Conservation (phyloP, 2,888 invertebrate genomes). For the Chrysomela aeneicollis region DNA sequence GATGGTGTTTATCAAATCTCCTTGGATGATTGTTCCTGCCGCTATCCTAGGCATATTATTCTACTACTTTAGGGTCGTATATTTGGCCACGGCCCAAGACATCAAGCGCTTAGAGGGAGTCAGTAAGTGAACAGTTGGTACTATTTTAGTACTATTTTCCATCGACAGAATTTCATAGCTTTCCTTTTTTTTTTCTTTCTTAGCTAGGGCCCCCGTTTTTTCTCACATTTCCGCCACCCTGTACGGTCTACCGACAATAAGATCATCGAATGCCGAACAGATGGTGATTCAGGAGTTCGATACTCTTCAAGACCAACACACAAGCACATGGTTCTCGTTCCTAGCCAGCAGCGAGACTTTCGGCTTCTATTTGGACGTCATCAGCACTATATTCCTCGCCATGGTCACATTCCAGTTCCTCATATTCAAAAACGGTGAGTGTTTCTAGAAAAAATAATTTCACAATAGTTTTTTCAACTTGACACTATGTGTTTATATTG, state of each 20-base stretch:
- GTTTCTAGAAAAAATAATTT: too few relatives aligned
- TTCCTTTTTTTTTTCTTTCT: constrained; percentile 30
- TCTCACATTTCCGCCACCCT: constrained; percentile 88
- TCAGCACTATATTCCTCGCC: constrained; percentile 68
- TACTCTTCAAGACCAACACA: constrained; percentile 73
- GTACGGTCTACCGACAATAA: constrained; percentile 85
- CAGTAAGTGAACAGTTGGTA: constrained; percentile 54
- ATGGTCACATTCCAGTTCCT: constrained; percentile 72
- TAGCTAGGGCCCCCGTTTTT: constrained; percentile 80
- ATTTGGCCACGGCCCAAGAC: constrained; percentile 75
- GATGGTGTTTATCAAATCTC: constrained; percentile 76
- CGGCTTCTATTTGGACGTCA: constrained; percentile 71
- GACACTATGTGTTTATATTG: too few relatives aligned
- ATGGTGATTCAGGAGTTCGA: constrained; percentile 81
- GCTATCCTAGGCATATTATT: constrained; percentile 70
- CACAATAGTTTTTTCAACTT: too few relatives aligned
- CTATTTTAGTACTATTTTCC: too few relatives aligned
- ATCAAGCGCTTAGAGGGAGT: constrained; percentile 71
- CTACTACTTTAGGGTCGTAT: constrained; percentile 70
- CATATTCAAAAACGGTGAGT: constrained; percentile 65
- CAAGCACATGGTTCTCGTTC: constrained; percentile 69
- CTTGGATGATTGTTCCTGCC: constrained; percentile 72
- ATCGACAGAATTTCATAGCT: too few relatives aligned
- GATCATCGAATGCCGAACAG: constrained; percentile 78
- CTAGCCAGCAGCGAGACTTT: constrained; percentile 70